Base-by-base conservation (phyloP, 2,797 vertebrate species). In the Fundulus diaphanus region DNA sequence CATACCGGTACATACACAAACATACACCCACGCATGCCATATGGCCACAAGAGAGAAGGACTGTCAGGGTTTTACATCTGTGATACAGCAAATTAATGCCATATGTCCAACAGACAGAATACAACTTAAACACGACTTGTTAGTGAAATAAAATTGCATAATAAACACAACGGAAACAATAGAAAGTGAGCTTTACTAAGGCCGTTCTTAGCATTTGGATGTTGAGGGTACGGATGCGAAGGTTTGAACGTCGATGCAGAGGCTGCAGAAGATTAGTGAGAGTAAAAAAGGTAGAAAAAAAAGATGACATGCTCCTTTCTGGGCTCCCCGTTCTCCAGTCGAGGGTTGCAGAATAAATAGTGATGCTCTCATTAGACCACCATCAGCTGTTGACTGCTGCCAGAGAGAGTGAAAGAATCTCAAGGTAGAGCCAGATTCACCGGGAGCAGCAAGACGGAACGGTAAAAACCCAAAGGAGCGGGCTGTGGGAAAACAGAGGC, bases 11-110 rank as follows among this genome's bases (percentile, higher is more conserved):
- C 63, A 76, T 61, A 89, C 68, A 76, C 82, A 91, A 88, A 91
- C 87, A 85, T 83, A 78, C 89, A 81, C 90, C 84, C 90, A 88
- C 88, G 79, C 88, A 83, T 59, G 78, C 90, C 92, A 93, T 93
- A 94, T 93, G 93, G 91, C 79, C 71, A 52, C 68, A 82, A 84
- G 80, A 74, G 65, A 78, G 82, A 84, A 85, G 82, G 80, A 63
- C 82, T 80, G 82, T 84, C 80, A 75, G 40, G 90, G 82, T 86
- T 88, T 89, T 81, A 88, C 40, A 85, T 90, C 83, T 87, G 74
- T 68, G 80, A 80, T 81, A 83, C 84, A 79, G 81, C 77, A 89
- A 91, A 87, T 88, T 77, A 88, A 86, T 66, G 85, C 90, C 91
- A 90, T 92, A 92, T 93, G 92, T 85, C 80, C 71, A 40, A 61